Conservation (phyloP, 2,888 invertebrate genomes). For the Phengaris alcon region DNA sequence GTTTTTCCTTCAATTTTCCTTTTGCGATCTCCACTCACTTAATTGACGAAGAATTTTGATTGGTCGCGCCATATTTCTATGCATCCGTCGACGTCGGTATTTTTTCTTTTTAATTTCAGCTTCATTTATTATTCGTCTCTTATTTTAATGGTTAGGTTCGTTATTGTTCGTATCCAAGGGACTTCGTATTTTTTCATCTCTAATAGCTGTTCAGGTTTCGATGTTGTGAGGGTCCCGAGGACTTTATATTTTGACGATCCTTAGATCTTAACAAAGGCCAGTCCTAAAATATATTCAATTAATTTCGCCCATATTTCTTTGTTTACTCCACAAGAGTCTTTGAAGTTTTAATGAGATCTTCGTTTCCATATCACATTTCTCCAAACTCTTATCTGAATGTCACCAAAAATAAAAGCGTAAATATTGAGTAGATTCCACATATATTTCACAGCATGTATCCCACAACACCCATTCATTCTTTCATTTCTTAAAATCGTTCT, state of each 20-base stretch:
- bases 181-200: conserved; percentile 68
- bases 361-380: not conserved
- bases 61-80: conserved; percentile 76
- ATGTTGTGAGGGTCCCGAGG: conserved; percentile 6
- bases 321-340: not conserved
- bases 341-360: conserved; percentile 1
- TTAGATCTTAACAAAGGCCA: conserved; percentile 2
- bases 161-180: conserved; percentile 61
- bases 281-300: conserved; percentile 8
- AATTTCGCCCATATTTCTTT: conserved; percentile 8
- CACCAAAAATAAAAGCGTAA: not conserved
- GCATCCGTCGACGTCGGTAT: conserved; percentile 60
- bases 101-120: conserved; percentile 52
- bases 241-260: conserved; percentile 4
- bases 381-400: not conserved
- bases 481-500: not conserved
- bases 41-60: conserved; percentile 79
- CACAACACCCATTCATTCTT: not conserved
- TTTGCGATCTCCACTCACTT: conserved; percentile 75
- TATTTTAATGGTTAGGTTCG: conserved; percentile 77
- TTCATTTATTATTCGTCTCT: conserved; percentile 75
- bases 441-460: not conserved
- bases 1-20: conserved; percentile 78
- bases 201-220: conserved; percentile 60
- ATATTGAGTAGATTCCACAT: not conserved